These are phyloP conservation scores for Drosophila insularis DNA, from an alignment of 1,140 invertebrate genomes.

Conservation along the genomic window DNA sequence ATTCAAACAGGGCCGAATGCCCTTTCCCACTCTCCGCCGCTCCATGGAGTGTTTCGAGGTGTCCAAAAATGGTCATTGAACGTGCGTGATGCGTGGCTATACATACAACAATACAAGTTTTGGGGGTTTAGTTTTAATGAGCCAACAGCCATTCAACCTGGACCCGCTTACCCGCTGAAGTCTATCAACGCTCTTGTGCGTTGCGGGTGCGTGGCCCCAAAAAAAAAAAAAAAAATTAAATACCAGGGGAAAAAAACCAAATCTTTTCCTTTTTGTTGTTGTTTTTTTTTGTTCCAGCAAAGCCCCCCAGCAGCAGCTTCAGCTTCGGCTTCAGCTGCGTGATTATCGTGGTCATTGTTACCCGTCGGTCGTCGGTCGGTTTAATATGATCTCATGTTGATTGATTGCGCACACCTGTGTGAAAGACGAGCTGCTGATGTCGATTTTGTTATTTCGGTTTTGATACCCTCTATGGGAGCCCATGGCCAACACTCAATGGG, in stretches of 20 bases:
- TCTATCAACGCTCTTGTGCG: slow-evolving; percentile 70
- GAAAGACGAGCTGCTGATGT: slow-evolving; percentile 56
- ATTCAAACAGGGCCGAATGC: slow-evolving; percentile 34
- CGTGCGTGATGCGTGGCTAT: slow-evolving; percentile 24
- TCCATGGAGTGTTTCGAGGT: slow-evolving; percentile 26
- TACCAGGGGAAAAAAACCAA: not conserved
- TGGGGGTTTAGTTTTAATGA: slow-evolving; percentile 39
- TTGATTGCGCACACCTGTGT: slow-evolving; percentile 80
- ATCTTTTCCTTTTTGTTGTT: too few species aligned
- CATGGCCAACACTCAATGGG: not conserved
- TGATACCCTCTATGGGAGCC: not conserved
- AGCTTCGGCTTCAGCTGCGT: slow-evolving; percentile 34
- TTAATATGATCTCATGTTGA: slow-evolving; percentile 80
- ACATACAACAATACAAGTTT: slow-evolving; percentile 6
- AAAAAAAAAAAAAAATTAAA: slow-evolving; percentile 13
- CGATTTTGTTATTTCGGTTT: slow-evolving; percentile 37
- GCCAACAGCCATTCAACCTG: slow-evolving; percentile 17
- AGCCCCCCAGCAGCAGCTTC: slow-evolving; percentile 4
- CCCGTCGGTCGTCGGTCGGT: slow-evolving; percentile 51
- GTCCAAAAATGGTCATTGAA: slow-evolving; percentile 59
- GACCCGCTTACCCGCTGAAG: slow-evolving; percentile 19
- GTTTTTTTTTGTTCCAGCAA: not conserved
- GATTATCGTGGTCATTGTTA: slow-evolving; percentile 77
- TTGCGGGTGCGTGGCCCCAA: slow-evolving; percentile 58
- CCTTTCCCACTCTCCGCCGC: not conserved